These are phyloP conservation scores for Thalpophila matura DNA, from an alignment of 2,888 invertebrate species.

Conservation along the genomic window DNA sequence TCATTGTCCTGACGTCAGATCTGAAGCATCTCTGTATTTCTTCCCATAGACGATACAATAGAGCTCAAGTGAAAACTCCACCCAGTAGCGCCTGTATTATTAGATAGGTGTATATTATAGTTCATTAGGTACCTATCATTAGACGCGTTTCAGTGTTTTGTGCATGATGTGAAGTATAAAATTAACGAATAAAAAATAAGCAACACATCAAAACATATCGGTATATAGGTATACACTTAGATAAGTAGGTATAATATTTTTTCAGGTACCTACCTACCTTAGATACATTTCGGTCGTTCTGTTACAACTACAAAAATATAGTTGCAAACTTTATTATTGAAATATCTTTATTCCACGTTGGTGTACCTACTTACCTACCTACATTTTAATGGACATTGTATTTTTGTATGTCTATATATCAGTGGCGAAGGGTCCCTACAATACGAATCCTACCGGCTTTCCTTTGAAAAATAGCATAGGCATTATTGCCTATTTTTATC, in stretches of 20 bases:
- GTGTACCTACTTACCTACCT: too few species aligned
- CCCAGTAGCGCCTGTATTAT: constrained; percentile 25
- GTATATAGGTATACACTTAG: neutral
- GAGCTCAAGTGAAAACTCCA: constrained; percentile 21
- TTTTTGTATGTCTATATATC: too few species aligned
- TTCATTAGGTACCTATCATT: constrained; percentile 44
- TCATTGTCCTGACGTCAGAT: constrained; percentile 20
- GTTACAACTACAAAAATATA: too few species aligned
- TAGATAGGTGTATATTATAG: constrained; percentile 19
- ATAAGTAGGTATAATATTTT: neutral
- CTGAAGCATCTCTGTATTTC: constrained; percentile 2
- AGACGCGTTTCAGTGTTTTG: constrained; percentile 29
- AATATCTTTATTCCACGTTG: too few species aligned
- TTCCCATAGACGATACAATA: constrained; percentile 48
- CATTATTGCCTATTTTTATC: too few species aligned
- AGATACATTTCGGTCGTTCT: too few species aligned
- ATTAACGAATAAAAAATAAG: constrained; percentile 9
- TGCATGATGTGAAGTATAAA: constrained; percentile 27
- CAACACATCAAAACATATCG: neutral
- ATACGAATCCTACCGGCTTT: too few species aligned
- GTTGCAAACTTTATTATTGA: too few species aligned
- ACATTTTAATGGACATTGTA: too few species aligned
- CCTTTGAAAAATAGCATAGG: too few species aligned
- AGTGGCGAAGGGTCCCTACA: too few species aligned
- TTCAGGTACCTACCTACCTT: too few species aligned